Evolutionary conservation across 2,113 vertebrate species (phyloP).

Genomic region (Microtus oregoni): DNA sequence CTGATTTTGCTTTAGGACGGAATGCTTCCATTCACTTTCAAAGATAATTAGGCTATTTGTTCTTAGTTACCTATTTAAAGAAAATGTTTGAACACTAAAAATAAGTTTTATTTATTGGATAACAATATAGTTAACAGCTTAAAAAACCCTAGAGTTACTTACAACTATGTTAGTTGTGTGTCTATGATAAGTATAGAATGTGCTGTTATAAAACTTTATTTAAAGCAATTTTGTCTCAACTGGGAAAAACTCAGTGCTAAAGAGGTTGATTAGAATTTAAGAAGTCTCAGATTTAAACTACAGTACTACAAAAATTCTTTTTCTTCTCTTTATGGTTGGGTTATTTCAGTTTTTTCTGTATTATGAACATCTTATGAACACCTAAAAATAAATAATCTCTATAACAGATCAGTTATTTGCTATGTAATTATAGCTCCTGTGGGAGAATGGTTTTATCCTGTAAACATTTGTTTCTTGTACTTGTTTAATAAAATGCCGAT

Average conservation of each 20-base stretch:
- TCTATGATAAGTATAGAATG: neutral
- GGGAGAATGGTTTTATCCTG: too few species aligned
- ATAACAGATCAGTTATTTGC: neutral
- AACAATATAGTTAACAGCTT: neutral
- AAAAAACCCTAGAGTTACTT: neutral
- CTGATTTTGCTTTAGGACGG: neutral
- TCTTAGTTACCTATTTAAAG: neutral
- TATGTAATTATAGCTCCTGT: neutral
- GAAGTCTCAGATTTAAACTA: neutral
- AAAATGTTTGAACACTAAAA: neutral
- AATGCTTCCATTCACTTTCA: neutral
- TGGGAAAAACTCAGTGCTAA: neutral
- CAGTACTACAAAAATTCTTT: neutral
- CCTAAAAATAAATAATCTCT: neutral
- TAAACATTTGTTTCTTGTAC: too few species aligned
- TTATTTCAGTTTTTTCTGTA: neutral
- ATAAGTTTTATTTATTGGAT: neutral
- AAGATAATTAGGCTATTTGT: neutral
- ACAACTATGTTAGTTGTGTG: neutral
- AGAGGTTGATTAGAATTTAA: neutral
- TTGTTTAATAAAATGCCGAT: too few species aligned
- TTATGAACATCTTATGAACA: fast-evolving
- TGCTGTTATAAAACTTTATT: neutral
- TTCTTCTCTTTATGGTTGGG: neutral
- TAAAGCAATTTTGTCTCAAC: neutral